Percentiles rank a stretch among this genome's conserved stretches.
Evolutionary conservation across 30 jellyfish, hydroid and myxozoan species (phyloP).

Genomic region (Turritopsis dohrnii): DNA sequence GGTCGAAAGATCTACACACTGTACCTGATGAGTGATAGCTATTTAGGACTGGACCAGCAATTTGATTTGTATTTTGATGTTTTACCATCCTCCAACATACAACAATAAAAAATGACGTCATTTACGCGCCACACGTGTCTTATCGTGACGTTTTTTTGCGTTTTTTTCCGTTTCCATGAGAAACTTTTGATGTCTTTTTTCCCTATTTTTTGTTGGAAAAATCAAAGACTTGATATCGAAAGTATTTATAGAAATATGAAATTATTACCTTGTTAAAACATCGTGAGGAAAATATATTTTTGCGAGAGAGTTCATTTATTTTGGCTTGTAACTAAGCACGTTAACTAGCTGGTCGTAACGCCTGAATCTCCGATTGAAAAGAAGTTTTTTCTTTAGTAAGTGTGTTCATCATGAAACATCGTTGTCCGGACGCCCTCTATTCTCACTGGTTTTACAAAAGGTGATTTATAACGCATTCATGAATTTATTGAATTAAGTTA

Average conservation of each 20-base stretch:
- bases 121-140: neutral
- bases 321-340: neutral
- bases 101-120: neutral
- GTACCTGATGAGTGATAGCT: conserved; percentile 76
- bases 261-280: neutral
- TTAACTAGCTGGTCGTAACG: no score
- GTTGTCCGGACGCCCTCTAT: no score
- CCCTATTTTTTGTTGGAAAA: neutral
- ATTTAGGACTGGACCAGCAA: conserved; percentile 94
- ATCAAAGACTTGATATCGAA: neutral
- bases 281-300: neutral
- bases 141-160: neutral
- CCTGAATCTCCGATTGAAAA: no score
- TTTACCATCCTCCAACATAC: neutral
- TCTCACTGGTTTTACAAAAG: neutral
- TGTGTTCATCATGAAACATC: no score
- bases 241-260: no score
- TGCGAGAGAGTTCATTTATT: neutral
- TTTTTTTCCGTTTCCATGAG: no score
- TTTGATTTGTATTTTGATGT: conserved; percentile 69
- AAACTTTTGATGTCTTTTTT: no score
- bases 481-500: neutral
- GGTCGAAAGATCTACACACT: conserved; percentile 64
- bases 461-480: neutral
- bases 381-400: no score